Percentiles rank a stretch among this genome's conserved stretches.
These are phyloP conservation scores for Panagrolaimus sp. DNA, from an alignment of 1,140 invertebrate genomes.

Conservation along the genomic window DNA sequence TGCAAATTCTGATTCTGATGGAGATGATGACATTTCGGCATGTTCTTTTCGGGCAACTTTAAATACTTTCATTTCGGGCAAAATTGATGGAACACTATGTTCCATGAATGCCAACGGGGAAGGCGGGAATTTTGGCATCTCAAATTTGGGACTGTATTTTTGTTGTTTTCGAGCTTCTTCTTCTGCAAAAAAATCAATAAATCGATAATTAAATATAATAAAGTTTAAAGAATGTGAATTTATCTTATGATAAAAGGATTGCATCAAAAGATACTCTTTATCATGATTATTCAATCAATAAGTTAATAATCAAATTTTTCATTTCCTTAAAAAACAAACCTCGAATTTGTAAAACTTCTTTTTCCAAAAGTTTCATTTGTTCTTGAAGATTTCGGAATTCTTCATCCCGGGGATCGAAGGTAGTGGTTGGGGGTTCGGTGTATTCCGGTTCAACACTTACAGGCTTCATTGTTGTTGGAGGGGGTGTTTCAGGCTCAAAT, in stretches of 20 bases:
- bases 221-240: no score
- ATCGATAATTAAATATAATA: no score
- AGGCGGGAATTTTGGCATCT: constrained; percentile 1
- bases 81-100: neutral
- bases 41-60: neutral
- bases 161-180: no score
- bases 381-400: constrained; percentile 1
- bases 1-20: neutral
- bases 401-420: neutral
- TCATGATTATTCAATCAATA: no score
- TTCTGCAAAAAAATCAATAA: no score
- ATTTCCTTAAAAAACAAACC: neutral
- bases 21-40: neutral
- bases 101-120: neutral
- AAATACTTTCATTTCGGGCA: constrained; percentile 3
- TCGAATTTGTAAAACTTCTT: neutral
- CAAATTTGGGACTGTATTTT: no score
- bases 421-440: neutral
- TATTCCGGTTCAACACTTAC: neutral
- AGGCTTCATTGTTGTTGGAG: neutral
- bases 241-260: no score
- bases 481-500: neutral
- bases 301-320: no score
- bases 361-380: neutral
- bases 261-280: no score